Conservation (phyloP, 2,113 vertebrate genomes). For the Neotoma lepida region DNA sequence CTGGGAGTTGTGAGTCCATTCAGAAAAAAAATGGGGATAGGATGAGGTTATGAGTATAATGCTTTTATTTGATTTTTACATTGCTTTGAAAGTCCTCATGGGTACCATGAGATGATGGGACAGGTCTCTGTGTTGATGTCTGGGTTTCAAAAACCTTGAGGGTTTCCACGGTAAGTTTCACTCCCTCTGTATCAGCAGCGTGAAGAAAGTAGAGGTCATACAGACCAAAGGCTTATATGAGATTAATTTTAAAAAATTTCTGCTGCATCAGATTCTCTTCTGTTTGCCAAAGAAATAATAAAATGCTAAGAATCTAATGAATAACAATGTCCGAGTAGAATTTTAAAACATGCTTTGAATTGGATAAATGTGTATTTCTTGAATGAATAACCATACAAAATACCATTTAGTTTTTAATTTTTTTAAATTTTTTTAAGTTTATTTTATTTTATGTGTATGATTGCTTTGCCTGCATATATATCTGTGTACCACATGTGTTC, state of each 20-base stretch:
- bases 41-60: background rate
- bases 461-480: background rate
- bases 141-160: background rate
- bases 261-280: background rate
- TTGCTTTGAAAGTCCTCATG: background rate
- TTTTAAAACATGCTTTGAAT: constrained; percentile 1
- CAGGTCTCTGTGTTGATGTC: background rate
- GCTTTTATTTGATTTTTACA: background rate
- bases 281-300: background rate
- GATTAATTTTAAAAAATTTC: background rate
- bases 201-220: background rate
- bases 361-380: background rate
- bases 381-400: background rate
- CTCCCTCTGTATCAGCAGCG: background rate
- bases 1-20: background rate
- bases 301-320: background rate
- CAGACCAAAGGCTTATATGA: background rate
- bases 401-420: background rate
- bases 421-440: background rate
- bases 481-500: background rate
- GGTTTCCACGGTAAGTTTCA: background rate
- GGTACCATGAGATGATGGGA: background rate
- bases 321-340: background rate
- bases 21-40: background rate
- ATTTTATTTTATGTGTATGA: background rate